Evolutionary conservation across 2,797 vertebrate genomes (phyloP), one percentile per base, ranked within the genome.

Genomic region (Eulemur coronatus): DNA sequence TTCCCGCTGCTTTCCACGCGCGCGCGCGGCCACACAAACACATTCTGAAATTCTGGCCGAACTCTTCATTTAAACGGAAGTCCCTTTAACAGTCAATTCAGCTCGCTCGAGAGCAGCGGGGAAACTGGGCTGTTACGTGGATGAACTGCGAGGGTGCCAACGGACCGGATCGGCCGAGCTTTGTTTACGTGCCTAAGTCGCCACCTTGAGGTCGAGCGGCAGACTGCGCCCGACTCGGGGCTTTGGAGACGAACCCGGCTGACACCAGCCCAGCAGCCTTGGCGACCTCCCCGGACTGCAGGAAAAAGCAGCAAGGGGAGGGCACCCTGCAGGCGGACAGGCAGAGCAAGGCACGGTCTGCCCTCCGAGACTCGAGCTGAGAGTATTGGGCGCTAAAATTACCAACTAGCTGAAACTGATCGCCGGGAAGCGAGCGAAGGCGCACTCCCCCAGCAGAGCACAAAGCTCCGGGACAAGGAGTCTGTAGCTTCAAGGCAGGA

Each of bases 151-250:
- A 75, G 95, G 67, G 95, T 96, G 96, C 97, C 86, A 78, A 2
- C 38, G 52, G 84, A 84, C 46, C 41, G 14, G 70, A 52, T 72
- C 24, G 5, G 97, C 84, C 0, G 28, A 48, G 96, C 94, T 97
- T 96, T 97, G 97, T 98, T 97, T 92, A 96, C 75, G 98, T 98
- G 98, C 98, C 97, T 98, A 78, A 98, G 97, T 98, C 98, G 99
- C 99, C 99, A 98, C 98, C 99, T 97, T 98, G 98, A 98, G 99
- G 98, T 98, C 89, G 94, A 95, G 28, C n/a, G 30, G n/a, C 55
- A 95, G 52, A 98, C 91, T 96, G 97, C 98, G 97, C 81, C 55
- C 73, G 46, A 55, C 73, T 73, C 41, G 5, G 12, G 67, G 93
- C 88, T 13, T 33, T 14, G 6, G 30, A 50, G 55, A 84, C 3